Base-by-base conservation (phyloP, 2,888 invertebrate species). In the Busseola fusca region DNA sequence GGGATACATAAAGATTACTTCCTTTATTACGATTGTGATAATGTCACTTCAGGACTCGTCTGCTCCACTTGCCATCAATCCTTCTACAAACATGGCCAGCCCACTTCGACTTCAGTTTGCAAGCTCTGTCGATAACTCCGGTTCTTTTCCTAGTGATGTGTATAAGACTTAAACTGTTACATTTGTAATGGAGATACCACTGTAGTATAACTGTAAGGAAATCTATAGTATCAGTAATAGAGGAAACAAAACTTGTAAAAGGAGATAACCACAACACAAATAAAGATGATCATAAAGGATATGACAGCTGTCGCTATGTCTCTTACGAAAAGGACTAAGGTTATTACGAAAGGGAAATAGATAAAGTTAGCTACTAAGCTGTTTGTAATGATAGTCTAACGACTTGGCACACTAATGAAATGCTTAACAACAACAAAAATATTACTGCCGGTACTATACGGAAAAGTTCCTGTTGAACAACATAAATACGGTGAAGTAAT, bases 361-460 rank as follows among this genome's bases (percentile, higher is more conserved):
- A 78, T 82, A 74, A 82, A 58, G 66, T 69, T 69, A 57, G 64
- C 42, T 69, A 56, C 69, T 74, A 78, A 80, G 60, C 64, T 60
- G 34, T 67, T 80, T 27, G 50, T 80, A 78, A 80, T 78, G 74
- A 65, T 82, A 30, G 3, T 78, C 37, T 74, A 74, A 80, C 62
- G 78, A 68, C 67, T 64, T 57, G 48, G 54, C 37, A 37, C 34
- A 58, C 64, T 78, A 82, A 82, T 78, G 42, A 80, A 78, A 70
- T 78, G 60, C 45, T 64, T 65, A 69, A 68, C 58, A 52, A 50
- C 63, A 34, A n/a, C n/a, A 64, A 18, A 52, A 58, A 48, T 27
- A 68, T 52, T 50, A 59, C 37, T 59, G 40, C 45, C 2, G 30
- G 12, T 56, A 40, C 3, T 25, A 25, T 1, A 14, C 52, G 45